Evolutionary conservation across 2,888 invertebrate species (phyloP).

Genomic region (Andrena minutula): DNA sequence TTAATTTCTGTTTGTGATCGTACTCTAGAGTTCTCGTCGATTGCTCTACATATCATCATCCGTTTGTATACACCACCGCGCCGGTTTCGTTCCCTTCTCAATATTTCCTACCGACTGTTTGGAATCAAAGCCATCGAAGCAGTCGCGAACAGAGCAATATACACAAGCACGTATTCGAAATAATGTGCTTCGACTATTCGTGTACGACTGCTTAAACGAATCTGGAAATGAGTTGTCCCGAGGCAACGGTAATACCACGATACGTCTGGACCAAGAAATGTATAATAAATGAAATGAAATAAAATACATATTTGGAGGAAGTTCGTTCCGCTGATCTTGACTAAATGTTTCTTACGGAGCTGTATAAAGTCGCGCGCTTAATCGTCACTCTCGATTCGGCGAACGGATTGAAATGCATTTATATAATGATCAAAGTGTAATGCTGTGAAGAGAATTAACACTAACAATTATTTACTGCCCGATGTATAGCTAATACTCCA

Average conservation of each 20-base stretch:
- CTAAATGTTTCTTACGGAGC: slow-evolving; percentile 9
- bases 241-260: slow-evolving; percentile 63
- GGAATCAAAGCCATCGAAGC: slow-evolving; percentile 17
- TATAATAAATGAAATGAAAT: slow-evolving; percentile 68
- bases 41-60: background rate
- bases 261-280: slow-evolving; percentile 74
- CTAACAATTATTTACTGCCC: slow-evolving; percentile 66
- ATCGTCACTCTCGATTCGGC: slow-evolving; percentile 1
- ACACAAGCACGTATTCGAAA: slow-evolving; percentile 42
- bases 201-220: slow-evolving; percentile 57
- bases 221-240: slow-evolving; percentile 66
- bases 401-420: slow-evolving; percentile 17
- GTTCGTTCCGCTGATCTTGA: slow-evolving; percentile 25
- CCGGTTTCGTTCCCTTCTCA: background rate
- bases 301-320: slow-evolving; percentile 62
- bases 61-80: slow-evolving; percentile 6
- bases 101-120: slow-evolving; percentile 12
- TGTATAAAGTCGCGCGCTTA: slow-evolving; percentile 17
- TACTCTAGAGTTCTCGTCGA: slow-evolving; percentile 4
- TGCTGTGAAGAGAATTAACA: slow-evolving; percentile 35
- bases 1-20: slow-evolving; percentile 4
- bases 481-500: slow-evolving; percentile 63
- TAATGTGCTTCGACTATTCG: slow-evolving; percentile 29
- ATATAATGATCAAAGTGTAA: slow-evolving; percentile 33
- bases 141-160: slow-evolving; percentile 52